Conservation (phyloP, 2,113 vertebrate species). For the Prionailurus viverrinus region DNA sequence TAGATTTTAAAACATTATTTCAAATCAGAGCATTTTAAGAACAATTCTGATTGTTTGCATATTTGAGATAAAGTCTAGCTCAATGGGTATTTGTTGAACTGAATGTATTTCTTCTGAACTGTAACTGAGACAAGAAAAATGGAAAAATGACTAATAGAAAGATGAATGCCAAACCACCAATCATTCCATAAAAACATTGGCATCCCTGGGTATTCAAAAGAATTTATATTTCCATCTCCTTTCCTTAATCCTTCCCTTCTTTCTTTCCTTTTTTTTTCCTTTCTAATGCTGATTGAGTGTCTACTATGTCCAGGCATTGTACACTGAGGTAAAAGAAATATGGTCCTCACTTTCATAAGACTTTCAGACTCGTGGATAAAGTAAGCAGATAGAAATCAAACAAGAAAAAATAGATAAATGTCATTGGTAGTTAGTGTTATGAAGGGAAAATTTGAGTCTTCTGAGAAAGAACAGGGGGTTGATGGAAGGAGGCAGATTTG, state of each 20-base stretch:
- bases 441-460: background rate
- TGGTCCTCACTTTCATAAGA: background rate
- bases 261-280: background rate
- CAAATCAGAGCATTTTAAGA: constrained; percentile 33
- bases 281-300: background rate
- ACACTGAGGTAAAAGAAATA: background rate
- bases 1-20: constrained; percentile 26
- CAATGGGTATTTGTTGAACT: constrained; percentile 19
- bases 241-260: background rate
- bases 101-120: constrained; percentile 11
- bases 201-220: background rate
- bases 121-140: background rate
- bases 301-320: background rate
- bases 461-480: background rate
- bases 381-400: background rate
- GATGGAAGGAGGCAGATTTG: background rate
- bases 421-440: background rate
- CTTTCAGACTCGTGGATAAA: background rate
- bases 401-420: background rate
- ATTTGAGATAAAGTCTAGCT: constrained; percentile 24
- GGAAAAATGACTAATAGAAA: constrained; percentile 1
- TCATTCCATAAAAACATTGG: background rate
- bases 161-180: background rate
- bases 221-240: background rate
- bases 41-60: constrained; percentile 30